Evolutionary conservation across 2,797 vertebrate species (phyloP).

Genomic region (Syncerus caffer): DNA sequence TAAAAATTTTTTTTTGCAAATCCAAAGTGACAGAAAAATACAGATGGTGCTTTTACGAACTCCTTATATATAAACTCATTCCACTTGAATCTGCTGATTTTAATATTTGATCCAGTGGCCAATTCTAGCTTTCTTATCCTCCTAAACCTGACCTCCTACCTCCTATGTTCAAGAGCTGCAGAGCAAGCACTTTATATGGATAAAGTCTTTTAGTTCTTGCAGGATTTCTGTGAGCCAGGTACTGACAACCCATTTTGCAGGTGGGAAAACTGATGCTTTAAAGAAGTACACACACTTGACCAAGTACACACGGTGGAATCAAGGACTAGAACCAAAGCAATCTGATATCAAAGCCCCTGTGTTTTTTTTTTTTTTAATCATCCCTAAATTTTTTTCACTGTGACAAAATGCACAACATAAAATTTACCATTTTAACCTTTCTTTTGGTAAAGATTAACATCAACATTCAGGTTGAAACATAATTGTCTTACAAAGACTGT

Average conservation of each 20-base stretch:
- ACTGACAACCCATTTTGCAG: not conserved
- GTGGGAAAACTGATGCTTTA: not conserved
- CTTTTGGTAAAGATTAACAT: constrained; percentile 72
- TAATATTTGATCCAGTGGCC: not conserved
- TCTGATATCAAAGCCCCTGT: not conserved
- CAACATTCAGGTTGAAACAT: constrained; percentile 77
- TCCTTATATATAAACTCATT: not conserved
- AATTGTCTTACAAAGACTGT: constrained; percentile 72
- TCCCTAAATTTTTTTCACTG: not conserved
- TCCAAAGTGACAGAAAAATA: not conserved
- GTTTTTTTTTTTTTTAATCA: not conserved
- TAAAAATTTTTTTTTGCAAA: not conserved
- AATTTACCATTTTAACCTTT: not conserved
- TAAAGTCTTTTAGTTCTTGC: not conserved
- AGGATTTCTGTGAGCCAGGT: not conserved
- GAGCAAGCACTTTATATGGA: not conserved
- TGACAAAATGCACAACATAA: not conserved
- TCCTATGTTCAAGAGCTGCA: not conserved
- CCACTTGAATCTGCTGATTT: not conserved
- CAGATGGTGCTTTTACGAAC: not conserved
- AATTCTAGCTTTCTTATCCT: not conserved
- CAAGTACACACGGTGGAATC: not conserved
- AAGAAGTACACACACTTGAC: not conserved
- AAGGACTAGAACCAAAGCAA: not conserved
- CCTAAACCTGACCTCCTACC: not conserved